phyloP scores from a whole-genome alignment of 2,888 invertebrate genomes.

The Acanthococcus lagerstroemiae region DNA sequence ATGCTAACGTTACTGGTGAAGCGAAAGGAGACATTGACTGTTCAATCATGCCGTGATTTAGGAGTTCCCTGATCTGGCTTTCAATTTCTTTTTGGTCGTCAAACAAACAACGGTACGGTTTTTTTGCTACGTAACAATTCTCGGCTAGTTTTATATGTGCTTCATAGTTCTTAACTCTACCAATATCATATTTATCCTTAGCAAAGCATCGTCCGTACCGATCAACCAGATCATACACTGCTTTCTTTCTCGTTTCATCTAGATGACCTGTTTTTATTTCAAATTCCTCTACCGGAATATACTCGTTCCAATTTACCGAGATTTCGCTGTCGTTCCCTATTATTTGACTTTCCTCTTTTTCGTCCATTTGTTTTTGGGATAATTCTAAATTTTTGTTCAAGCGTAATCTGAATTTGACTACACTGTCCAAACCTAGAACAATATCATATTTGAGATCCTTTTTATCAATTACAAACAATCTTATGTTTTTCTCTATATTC shows the following conservation, averaged over 20 bases:
- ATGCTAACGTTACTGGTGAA: slow-evolving; percentile 7
- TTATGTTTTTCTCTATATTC: background rate
- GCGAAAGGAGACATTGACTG: too few relatives aligned
- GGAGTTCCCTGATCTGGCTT: slow-evolving; percentile 7
- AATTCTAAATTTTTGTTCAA: background rate
- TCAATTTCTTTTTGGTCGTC: too few relatives aligned
- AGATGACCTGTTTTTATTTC: background rate
- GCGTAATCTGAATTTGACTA: background rate
- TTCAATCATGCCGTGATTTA: slow-evolving; percentile 12
- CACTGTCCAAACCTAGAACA: background rate
- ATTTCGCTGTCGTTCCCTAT: background rate
- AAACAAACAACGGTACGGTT: slow-evolving; percentile 25
- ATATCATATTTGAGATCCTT: background rate
- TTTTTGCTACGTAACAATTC: slow-evolving; percentile 5
- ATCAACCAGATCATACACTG: background rate
- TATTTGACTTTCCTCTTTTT: background rate
- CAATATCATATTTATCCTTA: slow-evolving; percentile 12
- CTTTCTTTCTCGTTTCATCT: too few relatives aligned
- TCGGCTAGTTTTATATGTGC: background rate
- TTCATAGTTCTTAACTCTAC: background rate
- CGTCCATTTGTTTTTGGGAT: background rate
- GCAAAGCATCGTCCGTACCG: background rate
- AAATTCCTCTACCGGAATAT: background rate
- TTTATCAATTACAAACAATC: background rate
- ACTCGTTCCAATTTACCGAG: background rate